phyloP scores from a whole-genome alignment of 2,888 invertebrate species.

The Abrostola triplasia region DNA sequence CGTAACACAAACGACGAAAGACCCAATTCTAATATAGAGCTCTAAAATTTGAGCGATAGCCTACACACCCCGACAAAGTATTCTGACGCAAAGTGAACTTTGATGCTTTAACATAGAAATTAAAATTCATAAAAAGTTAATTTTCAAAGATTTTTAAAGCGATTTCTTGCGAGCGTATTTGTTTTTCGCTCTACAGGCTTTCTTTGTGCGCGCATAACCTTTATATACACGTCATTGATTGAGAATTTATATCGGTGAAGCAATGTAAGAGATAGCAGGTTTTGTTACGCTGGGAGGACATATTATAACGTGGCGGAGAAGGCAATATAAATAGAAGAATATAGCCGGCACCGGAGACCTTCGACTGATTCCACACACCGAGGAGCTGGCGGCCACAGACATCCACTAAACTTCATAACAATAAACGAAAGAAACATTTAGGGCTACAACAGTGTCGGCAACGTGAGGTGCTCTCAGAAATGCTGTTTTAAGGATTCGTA shows the following conservation, averaged over 20 bases:
- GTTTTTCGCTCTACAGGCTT: neutral
- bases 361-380: too few species aligned
- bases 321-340: too few species aligned
- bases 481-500: too few species aligned
- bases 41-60: conserved; percentile 4
- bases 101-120: conserved; percentile 14
- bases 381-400: too few species aligned
- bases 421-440: too few species aligned
- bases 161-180: conserved; percentile 11
- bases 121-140: conserved; percentile 12
- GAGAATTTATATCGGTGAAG: neutral
- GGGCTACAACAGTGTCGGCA: too few species aligned
- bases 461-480: too few species aligned
- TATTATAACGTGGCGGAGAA: too few species aligned
- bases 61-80: conserved; percentile 1
- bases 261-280: too few species aligned
- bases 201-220: neutral
- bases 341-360: too few species aligned
- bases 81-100: conserved; percentile 16
- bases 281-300: too few species aligned
- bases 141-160: conserved; percentile 1
- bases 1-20: neutral
- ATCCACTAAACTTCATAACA: too few species aligned
- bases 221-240: neutral
- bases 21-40: neutral